Percentiles rank a stretch among this genome's conserved stretches.
Evolutionary conservation across 2,113 vertebrate genomes (phyloP).

Genomic region (Zosterops lateralis): DNA sequence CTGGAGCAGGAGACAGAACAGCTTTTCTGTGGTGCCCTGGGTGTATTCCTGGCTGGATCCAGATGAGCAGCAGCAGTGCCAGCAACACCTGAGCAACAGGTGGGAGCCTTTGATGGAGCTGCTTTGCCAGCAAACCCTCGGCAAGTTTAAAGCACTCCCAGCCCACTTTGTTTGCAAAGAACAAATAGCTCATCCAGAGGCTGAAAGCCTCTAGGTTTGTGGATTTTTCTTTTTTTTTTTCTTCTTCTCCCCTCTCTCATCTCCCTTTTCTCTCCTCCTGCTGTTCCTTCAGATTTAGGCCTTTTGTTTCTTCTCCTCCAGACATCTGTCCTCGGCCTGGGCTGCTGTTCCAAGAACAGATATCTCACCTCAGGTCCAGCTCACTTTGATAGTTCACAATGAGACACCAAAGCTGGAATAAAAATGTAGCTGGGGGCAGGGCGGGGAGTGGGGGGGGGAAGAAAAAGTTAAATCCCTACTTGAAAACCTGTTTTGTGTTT

Average conservation of each 20-base stretch:
- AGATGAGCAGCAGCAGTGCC: not conserved
- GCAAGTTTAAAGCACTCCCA: slow-evolving; percentile 17
- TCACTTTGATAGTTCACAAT: slow-evolving; percentile 30
- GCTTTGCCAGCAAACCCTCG: not conserved
- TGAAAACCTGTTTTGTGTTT: slow-evolving; percentile 55
- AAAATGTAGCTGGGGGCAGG: not conserved
- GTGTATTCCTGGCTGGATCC: not conserved
- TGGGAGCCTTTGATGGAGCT: not conserved
- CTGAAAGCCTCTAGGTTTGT: not conserved
- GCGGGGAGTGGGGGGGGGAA: not conserved
- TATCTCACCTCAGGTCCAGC: not conserved
- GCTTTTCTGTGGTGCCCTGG: not conserved
- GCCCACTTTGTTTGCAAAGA: slow-evolving; percentile 4
- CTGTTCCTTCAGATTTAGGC: slow-evolving; percentile 29
- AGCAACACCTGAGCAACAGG: slow-evolving; percentile 34
- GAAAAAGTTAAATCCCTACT: slow-evolving; percentile 40
- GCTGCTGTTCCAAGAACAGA: not conserved
- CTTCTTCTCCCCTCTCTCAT: not conserved
- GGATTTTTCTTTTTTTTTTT: not conserved
- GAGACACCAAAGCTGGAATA: slow-evolving; percentile 42
- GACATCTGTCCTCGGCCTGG: slow-evolving; percentile 46
- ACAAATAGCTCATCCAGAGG: slow-evolving; percentile 24
- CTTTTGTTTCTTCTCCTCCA: slow-evolving; percentile 53
- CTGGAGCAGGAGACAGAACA: not conserved
- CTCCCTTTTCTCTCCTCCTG: not conserved